These are phyloP conservation scores for Oceanodroma leucorhoa DNA, from an alignment of 2,797 vertebrate species.

Conservation along the genomic window DNA sequence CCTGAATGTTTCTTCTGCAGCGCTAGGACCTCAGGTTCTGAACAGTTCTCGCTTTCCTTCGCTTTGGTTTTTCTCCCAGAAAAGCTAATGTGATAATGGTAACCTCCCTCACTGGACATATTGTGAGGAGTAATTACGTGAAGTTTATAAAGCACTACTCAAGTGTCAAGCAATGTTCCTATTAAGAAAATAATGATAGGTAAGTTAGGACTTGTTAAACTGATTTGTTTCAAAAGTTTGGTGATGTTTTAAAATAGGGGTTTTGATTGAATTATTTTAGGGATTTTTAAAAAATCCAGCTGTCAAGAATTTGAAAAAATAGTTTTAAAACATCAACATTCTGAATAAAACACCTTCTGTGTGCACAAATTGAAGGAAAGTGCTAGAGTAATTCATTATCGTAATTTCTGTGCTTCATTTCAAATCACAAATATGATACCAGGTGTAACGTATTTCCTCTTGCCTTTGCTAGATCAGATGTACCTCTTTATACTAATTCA, in stretches of 20 bases:
- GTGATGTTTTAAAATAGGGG: background rate
- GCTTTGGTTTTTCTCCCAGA: background rate
- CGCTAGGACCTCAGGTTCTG: background rate
- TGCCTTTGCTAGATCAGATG: background rate
- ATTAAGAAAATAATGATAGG: background rate
- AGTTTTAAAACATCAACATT: background rate
- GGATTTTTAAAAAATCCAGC: background rate
- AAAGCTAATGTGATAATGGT: background rate
- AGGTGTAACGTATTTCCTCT: background rate
- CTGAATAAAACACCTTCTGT: background rate
- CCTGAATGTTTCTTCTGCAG: background rate
- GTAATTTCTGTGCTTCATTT: background rate
- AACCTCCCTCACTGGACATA: background rate
- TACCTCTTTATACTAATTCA: background rate
- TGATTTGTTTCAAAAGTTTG: background rate
- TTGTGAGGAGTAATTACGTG: background rate
- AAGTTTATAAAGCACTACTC: background rate
- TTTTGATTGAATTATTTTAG: background rate
- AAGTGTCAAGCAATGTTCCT: background rate
- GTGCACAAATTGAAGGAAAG: background rate
- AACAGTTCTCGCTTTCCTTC: background rate
- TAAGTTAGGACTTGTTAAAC: background rate
- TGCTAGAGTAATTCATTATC: background rate
- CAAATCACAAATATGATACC: background rate
- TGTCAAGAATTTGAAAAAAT: background rate